Percentiles rank a stretch among this genome's conserved stretches.
These are phyloP conservation scores for Eulithis testata DNA, from an alignment of 2,888 invertebrate species.

Conservation along the genomic window DNA sequence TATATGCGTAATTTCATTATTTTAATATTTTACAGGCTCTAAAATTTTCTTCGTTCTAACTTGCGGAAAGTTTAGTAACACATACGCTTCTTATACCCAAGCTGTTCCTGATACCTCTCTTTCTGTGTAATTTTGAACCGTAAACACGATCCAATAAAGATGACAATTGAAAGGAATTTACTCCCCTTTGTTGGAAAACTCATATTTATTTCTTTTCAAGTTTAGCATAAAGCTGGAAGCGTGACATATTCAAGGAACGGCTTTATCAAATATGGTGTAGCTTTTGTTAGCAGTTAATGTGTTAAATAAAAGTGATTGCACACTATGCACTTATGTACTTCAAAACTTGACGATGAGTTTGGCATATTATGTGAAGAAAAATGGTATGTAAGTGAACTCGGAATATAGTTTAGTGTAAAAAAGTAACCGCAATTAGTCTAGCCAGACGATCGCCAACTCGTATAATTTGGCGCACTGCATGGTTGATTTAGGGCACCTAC, in stretches of 20 bases:
- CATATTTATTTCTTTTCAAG: slow-evolving; percentile 10
- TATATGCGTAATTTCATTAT: too few species aligned
- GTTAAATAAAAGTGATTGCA: background rate
- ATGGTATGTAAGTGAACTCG: too few species aligned
- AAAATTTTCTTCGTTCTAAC: slow-evolving; percentile 1
- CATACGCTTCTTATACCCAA: slow-evolving; percentile 5
- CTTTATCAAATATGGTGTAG: slow-evolving; percentile 3
- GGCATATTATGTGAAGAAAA: too few species aligned
- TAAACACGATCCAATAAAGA: background rate
- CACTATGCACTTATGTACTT: too few species aligned
- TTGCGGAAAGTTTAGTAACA: slow-evolving; percentile 4
- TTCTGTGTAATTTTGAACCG: slow-evolving; percentile 3
- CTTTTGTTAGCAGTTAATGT: background rate
- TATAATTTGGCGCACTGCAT: too few species aligned
- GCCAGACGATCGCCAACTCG: too few species aligned
- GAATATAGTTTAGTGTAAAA: too few species aligned
- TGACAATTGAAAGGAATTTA: background rate
- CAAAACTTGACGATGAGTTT: too few species aligned
- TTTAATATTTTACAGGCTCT: too few species aligned
- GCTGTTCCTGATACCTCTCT: background rate
- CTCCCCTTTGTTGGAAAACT: slow-evolving; percentile 9
- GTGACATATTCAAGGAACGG: slow-evolving; percentile 7
- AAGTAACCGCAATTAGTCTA: too few species aligned
- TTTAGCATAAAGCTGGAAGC: slow-evolving; percentile 7
- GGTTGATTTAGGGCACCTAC: too few species aligned